Evolutionary conservation across 2,888 invertebrate genomes (phyloP).

Genomic region (Congeria kusceri): DNA sequence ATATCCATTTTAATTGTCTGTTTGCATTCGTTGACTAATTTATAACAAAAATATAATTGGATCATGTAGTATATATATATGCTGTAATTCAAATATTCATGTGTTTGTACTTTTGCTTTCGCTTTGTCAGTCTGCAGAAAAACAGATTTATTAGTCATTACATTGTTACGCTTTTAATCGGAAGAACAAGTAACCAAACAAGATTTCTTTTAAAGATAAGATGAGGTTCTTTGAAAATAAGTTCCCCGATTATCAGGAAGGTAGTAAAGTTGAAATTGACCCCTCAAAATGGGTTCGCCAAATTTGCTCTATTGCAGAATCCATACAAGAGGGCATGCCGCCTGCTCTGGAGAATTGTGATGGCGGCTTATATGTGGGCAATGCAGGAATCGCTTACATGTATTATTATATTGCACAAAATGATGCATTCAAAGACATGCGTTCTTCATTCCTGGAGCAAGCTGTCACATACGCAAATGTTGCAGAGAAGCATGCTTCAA

Average conservation of each 20-base stretch:
- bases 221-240: conserved; percentile 79
- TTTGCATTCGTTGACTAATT: too few relatives aligned
- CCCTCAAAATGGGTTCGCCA: conserved; percentile 71
- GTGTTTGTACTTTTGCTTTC: too few relatives aligned
- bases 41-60: too few relatives aligned
- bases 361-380: conserved; percentile 90
- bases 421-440: conserved; percentile 77
- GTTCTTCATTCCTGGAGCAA: conserved; percentile 87
- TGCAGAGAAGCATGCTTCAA: conserved; percentile 87
- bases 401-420: conserved; percentile 90
- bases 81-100: too few relatives aligned
- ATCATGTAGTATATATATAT: too few relatives aligned
- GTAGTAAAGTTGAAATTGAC: conserved; percentile 66
- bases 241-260: conserved; percentile 71
- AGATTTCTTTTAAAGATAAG: background rate
- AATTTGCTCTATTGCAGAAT: conserved; percentile 64
- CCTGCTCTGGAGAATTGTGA: conserved; percentile 82
- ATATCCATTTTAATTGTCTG: too few relatives aligned
- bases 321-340: conserved; percentile 72
- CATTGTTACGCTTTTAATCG: too few relatives aligned
- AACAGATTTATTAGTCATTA: too few relatives aligned
- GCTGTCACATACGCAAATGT: conserved; percentile 89
- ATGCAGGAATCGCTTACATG: conserved; percentile 91
- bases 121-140: too few relatives aligned
- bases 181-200: too few relatives aligned